Evolutionary conservation across 1,140 invertebrate genomes (phyloP).

Genomic region (Drosophila kanapiae): DNA sequence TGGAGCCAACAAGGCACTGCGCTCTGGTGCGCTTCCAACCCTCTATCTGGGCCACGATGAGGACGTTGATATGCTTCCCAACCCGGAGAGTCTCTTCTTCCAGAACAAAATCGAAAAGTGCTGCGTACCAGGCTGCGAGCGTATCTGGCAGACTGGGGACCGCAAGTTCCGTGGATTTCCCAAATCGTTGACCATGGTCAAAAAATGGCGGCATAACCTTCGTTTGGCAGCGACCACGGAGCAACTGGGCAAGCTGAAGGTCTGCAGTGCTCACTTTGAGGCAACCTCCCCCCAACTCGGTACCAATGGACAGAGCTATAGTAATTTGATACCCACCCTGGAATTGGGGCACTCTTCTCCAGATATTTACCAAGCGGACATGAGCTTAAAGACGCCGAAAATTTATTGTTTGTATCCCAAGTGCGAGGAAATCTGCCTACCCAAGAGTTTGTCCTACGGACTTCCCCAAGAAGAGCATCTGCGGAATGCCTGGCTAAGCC

Average conservation of each 20-base stretch:
- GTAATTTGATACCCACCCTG: conserved; percentile 60
- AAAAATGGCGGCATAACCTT: conserved; percentile 68
- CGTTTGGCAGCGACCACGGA: conserved; percentile 27
- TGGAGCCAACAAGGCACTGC: conserved; percentile 35
- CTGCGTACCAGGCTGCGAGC: conserved; percentile 59
- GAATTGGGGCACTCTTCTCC: conserved; percentile 56
- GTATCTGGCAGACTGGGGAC: conserved; percentile 18
- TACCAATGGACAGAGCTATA: conserved; percentile 14
- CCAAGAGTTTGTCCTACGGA: conserved; percentile 31
- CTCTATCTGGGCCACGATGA: conserved; percentile 56
- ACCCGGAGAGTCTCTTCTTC: conserved; percentile 32
- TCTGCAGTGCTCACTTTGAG: conserved; percentile 68
- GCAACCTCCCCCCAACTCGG: conserved; percentile 25
- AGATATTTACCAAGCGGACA: conserved; percentile 29
- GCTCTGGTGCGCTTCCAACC: conserved; percentile 60
- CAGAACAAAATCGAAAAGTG: conserved; percentile 31
- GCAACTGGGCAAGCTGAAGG: conserved; percentile 28
- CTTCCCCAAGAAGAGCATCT: conserved; percentile 35
- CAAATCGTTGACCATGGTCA: conserved; percentile 26
- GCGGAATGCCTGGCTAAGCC: conserved; percentile 38
- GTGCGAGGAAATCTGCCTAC: conserved; percentile 41
- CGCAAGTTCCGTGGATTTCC: conserved; percentile 47
- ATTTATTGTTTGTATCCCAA: conserved; percentile 56
- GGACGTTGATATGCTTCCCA: conserved; percentile 32
- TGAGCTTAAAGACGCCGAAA: conserved; percentile 7